Percentiles rank a stretch among this genome's conserved stretches.
phyloP scores from a whole-genome alignment of 53 echinoderm and acorn worm species.

The Apostichopus leukothele region DNA sequence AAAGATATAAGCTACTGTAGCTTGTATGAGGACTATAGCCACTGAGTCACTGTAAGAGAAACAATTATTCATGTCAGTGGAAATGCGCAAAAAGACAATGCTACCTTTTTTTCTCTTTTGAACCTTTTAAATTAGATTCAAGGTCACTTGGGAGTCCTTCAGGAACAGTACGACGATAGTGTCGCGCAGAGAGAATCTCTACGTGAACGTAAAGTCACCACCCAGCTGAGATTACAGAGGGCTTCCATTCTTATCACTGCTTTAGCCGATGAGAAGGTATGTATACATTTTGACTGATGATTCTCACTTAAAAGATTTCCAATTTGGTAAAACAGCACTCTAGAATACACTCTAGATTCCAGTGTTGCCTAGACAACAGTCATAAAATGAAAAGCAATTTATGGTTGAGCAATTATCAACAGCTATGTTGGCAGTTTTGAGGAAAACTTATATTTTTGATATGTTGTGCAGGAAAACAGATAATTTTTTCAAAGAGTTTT shows the following conservation, averaged over 20 bases:
- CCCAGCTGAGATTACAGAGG: conserved; percentile 94
- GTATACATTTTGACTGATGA: background rate
- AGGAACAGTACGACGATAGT: conserved; percentile 99
- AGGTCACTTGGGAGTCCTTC: conserved; percentile 81
- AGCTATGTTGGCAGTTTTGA: no score
- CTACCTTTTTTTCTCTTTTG: background rate
- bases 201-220: conserved; percentile 90
- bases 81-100: background rate
- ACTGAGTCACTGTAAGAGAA: no score
- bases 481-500: no score
- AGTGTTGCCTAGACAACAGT: background rate
- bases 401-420: no score
- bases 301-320: no score
- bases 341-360: background rate
- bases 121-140: conserved; percentile 63
- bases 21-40: no score
- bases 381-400: background rate
- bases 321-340: no score
- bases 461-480: no score
- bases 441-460: no score
- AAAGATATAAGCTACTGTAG: no score
- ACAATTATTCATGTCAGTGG: no score
- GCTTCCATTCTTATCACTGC: conserved; percentile 95
- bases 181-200: conserved; percentile 96
- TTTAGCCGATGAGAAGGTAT: conserved; percentile 94